These are phyloP conservation scores for Lordiphosa stackelbergi DNA, from an alignment of 1,140 invertebrate genomes.

Conservation along the genomic window DNA sequence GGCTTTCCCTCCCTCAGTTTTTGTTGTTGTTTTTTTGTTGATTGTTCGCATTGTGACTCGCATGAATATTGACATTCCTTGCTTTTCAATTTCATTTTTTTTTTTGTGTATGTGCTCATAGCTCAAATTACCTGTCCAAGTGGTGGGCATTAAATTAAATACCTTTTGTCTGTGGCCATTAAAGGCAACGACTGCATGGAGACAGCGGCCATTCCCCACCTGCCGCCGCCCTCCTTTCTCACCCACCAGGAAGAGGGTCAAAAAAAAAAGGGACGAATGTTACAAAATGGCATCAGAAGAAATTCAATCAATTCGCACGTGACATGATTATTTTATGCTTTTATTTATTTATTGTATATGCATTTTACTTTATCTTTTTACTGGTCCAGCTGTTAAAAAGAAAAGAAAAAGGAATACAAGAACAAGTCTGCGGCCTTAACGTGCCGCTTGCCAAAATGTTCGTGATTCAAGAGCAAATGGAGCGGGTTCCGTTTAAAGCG, in stretches of 20 bases:
- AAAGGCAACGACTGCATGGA: conserved; percentile 40
- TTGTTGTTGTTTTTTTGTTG: conserved; percentile 36
- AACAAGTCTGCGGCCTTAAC: conserved; percentile 15
- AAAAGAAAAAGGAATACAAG: too few relatives aligned
- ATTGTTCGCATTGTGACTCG: conserved; percentile 48
- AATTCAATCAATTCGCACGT: conserved; percentile 72
- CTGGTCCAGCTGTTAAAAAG: conserved; percentile 21
- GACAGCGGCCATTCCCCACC: too few relatives aligned
- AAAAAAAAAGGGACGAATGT: conserved; percentile 23
- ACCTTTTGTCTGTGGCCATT: conserved; percentile 68
- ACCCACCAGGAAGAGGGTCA: conserved; percentile 5
- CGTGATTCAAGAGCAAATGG: conserved; percentile 12
- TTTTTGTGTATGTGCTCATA: conserved; percentile 38
- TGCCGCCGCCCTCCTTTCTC: background rate
- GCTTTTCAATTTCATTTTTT: conserved; percentile 43
- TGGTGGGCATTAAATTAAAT: conserved; percentile 69
- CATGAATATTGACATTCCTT: conserved; percentile 62
- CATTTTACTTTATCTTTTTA: conserved; percentile 54
- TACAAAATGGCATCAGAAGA: conserved; percentile 52
- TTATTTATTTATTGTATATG: conserved; percentile 64
- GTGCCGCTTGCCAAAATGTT: conserved; percentile 17
- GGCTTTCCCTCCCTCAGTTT: conserved; percentile 24
- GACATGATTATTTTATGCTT: conserved; percentile 71
- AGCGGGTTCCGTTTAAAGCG: background rate
- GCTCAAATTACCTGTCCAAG: conserved; percentile 67